phyloP scores from a whole-genome alignment of 2,113 vertebrate genomes.

The Pachypanchax playfairii region DNA sequence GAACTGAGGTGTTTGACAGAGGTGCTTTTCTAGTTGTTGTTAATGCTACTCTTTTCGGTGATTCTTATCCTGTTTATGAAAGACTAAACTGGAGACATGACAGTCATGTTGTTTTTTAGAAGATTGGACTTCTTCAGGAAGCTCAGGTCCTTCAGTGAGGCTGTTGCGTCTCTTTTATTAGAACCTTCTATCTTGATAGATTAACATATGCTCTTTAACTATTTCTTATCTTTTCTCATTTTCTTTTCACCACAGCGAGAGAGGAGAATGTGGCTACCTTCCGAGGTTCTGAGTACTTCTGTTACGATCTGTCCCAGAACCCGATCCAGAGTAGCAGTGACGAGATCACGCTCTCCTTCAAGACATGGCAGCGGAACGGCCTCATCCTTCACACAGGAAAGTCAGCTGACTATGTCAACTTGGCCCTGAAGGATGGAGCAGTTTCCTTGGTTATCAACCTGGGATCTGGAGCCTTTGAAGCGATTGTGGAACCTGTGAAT shows the following conservation, averaged over 20 bases:
- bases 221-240: not conserved
- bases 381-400: constrained; percentile 98
- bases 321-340: constrained; percentile 99
- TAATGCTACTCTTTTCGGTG: too few species aligned
- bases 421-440: constrained; percentile 95
- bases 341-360: constrained; percentile 97
- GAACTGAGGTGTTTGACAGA: too few species aligned
- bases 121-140: too few species aligned
- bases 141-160: too few species aligned
- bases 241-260: constrained; percentile 86
- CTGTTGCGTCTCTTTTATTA: too few species aligned
- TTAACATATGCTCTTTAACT: too few species aligned
- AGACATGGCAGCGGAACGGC: constrained; percentile 96
- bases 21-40: too few species aligned
- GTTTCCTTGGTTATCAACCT: constrained; percentile 98
- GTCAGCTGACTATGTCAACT: constrained; percentile 98
- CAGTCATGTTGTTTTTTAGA: too few species aligned
- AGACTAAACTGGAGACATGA: too few species aligned
- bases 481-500: constrained; percentile 96
- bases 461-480: constrained; percentile 97
- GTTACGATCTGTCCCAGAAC: constrained; percentile 98
- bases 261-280: constrained; percentile 98
- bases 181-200: too few species aligned
- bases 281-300: constrained; percentile 96
- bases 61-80: too few species aligned